Percentiles rank a stretch among this genome's conserved stretches.
Evolutionary conservation across 1,140 invertebrate genomes (phyloP).

Genomic region (Semibalanus balanoides): DNA sequence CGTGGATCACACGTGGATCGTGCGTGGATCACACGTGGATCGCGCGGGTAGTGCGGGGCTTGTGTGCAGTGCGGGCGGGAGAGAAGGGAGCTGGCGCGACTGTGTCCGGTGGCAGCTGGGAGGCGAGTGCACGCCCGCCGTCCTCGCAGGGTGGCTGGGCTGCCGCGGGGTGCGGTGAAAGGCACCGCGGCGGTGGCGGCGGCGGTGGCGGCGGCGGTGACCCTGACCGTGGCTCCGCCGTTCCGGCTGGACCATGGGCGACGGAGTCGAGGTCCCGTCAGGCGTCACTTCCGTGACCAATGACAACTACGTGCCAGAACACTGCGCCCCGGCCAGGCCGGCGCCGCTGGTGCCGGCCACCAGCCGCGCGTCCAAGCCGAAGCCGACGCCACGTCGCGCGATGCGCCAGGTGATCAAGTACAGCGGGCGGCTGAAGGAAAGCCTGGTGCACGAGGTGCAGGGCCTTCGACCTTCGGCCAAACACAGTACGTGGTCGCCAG

Average conservation of each 20-base stretch:
- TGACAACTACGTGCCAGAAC: not conserved
- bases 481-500: not conserved
- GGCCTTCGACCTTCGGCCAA: conserved; percentile 6
- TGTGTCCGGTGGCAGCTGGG: not conserved
- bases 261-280: not conserved
- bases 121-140: too few relatives aligned
- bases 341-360: too few relatives aligned
- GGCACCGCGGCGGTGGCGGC: too few relatives aligned
- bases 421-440: not conserved
- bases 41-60: not conserved
- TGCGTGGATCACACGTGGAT: too few relatives aligned
- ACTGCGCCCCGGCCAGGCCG: too few relatives aligned
- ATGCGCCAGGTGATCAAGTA: not conserved
- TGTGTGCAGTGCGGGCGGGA: not conserved
- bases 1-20: too few relatives aligned
- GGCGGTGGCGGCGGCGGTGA: too few relatives aligned
- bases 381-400: not conserved
- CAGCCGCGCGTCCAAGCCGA: too few relatives aligned
- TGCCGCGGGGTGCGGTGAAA: not conserved
- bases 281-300: not conserved
- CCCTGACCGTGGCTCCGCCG: not conserved
- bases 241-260: not conserved
- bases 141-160: too few relatives aligned
- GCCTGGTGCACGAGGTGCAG: not conserved
- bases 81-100: too few relatives aligned